Base-by-base conservation (phyloP, 1,140 invertebrate species). In the Halotydeus destructor region DNA sequence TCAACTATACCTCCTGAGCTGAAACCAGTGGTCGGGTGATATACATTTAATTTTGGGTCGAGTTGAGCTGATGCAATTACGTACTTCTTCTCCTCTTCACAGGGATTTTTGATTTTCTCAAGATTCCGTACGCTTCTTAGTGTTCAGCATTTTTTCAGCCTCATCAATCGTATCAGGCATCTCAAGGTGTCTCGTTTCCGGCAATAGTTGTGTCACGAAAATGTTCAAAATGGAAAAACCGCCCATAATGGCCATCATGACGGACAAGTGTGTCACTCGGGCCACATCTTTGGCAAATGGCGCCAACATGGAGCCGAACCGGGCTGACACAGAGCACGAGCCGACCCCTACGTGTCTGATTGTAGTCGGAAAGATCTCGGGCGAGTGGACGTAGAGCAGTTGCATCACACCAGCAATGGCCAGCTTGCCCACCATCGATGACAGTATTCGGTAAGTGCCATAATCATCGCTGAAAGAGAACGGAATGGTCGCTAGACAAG, bases 351-450 rank as follows among this genome's bases (percentile, higher is more conserved):
- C 50, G 34, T 61, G 59, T n/a, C 61, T 45, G 12, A 61, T 47
- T 3, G 54, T 49, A 1, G 80, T 84, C 1, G 80, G 80, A 52
- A 79, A 82, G 52, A 81, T 74, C 61, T 85, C 80, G 3, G 74
- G 71, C 6, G 78, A 75, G 54, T 76, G 79, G 32, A 82, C 66
- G 52, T 81, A 83, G 26, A 82, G 69, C 1, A 77, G 70, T 22
- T 72, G 75, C 53, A 78, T 83, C 5, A 76, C 76, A 0, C 76
- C 69, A 0, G 78, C 79, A 38, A 82, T 81, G 12, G 75, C 72
- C 49, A 84, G 62, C 61, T 84, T 84, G 5, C 75, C 78, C 38
- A 39, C n/a, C n/a, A n/a, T n/a, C n/a, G n/a, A n/a, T n/a, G n/a
- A n/a, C n/a, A n/a, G n/a, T n/a, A n/a, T n/a, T n/a, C n/a, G n/a